These are phyloP conservation scores for Limonius californicus DNA, from an alignment of 1,140 invertebrate genomes.

Conservation along the genomic window DNA sequence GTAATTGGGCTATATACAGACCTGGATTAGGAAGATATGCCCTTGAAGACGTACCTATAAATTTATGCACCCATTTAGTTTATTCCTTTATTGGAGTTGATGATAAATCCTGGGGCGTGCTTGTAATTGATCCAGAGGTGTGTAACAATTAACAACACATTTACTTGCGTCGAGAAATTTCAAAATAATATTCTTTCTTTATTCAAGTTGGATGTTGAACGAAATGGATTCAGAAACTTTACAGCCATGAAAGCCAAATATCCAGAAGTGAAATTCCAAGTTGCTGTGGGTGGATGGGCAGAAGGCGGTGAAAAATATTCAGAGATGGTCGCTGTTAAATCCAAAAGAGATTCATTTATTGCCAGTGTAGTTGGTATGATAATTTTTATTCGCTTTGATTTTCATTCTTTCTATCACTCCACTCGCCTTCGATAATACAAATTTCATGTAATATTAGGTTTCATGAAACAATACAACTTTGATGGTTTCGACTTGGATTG, in stretches of 20 bases:
- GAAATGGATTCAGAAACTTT: conserved; percentile 80
- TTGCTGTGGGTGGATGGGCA: conserved; percentile 85
- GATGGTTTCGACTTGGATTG: conserved; percentile 83
- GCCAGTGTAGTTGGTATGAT: conserved; percentile 67
- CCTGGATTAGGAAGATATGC: conserved; percentile 76
- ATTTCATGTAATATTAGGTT: conserved; percentile 52
- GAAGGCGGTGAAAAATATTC: conserved; percentile 86
- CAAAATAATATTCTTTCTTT: neutral
- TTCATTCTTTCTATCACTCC: neutral
- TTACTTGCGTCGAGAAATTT: no score
- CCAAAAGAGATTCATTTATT: conserved; percentile 67
- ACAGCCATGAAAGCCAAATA: conserved; percentile 66
- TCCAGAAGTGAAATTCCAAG: conserved; percentile 69
- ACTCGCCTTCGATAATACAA: no score
- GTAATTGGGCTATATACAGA: conserved; percentile 87
- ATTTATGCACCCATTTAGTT: conserved; percentile 81
- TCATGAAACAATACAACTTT: conserved; percentile 72
- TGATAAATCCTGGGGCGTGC: conserved; percentile 70
- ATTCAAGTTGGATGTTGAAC: conserved; percentile 64
- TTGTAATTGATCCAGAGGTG: conserved; percentile 77
- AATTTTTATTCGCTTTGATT: conserved; percentile 15
- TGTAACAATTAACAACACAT: conserved; percentile 3
- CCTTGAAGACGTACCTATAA: conserved; percentile 76
- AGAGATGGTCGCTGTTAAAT: conserved; percentile 65
- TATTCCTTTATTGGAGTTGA: conserved; percentile 89